Evolutionary conservation across 2,888 invertebrate species (phyloP).

Genomic region (Acrobasis suavella): DNA sequence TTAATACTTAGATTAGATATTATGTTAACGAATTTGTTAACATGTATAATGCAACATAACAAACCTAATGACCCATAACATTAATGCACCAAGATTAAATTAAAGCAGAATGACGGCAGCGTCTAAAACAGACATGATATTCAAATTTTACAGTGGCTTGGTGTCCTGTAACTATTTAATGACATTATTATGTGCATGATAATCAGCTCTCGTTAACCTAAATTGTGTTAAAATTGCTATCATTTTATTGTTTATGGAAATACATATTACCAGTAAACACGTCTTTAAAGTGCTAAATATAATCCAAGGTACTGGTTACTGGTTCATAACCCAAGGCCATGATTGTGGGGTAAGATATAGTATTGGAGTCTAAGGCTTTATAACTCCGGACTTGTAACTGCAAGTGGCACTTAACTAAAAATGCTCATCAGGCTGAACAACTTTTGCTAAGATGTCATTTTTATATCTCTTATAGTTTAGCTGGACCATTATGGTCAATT

Average conservation of each 20-base stretch:
- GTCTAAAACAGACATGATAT: conserved; percentile 13
- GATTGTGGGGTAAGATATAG: too few relatives aligned
- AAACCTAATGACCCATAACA: conserved; percentile 17
- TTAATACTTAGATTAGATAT: background rate
- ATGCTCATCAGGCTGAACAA: too few relatives aligned
- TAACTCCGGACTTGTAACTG: too few relatives aligned
- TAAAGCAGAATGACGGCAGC: conserved; percentile 14
- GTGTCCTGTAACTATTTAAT: conserved; percentile 19
- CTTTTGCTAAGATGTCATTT: too few relatives aligned
- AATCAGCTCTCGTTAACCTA: conserved; percentile 8
- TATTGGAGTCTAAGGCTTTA: too few relatives aligned
- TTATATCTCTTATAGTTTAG: too few relatives aligned
- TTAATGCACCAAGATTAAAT: conserved; percentile 12
- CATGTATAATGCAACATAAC: background rate
- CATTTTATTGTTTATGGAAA: too few relatives aligned
- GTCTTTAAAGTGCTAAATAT: too few relatives aligned
- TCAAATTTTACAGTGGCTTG: conserved; percentile 14
- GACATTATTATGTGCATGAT: conserved; percentile 19
- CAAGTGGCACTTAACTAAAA: too few relatives aligned
- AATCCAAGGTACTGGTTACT: too few relatives aligned
- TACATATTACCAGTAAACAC: background rate
- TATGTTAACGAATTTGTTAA: background rate
- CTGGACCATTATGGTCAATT: too few relatives aligned
- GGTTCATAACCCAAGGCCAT: too few relatives aligned
- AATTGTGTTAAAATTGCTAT: background rate